Evolutionary conservation across 2,888 invertebrate species (phyloP).

Genomic region (Drosophila nr. perissopoda): DNA sequence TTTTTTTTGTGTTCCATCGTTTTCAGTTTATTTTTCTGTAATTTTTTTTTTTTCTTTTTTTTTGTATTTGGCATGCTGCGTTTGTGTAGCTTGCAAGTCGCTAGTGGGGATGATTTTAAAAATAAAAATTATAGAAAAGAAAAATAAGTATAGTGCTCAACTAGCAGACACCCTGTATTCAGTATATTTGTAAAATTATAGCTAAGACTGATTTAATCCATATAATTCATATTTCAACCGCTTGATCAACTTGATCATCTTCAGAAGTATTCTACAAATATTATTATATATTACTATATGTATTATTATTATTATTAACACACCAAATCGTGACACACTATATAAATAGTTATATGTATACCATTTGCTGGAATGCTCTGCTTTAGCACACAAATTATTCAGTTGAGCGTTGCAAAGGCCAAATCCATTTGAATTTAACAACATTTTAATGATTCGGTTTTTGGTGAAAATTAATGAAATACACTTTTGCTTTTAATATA

Average conservation of each 20-base stretch:
- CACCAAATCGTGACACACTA: neutral
- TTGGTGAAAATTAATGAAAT: slow-evolving; percentile 1
- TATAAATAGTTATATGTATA: neutral
- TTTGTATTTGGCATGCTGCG: slow-evolving; percentile 40
- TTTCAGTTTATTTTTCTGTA: slow-evolving; percentile 43
- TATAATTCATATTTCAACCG: neutral
- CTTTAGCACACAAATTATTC: neutral
- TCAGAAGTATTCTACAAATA: neutral
- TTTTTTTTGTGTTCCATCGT: slow-evolving; percentile 29
- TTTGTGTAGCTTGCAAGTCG: slow-evolving; percentile 53
- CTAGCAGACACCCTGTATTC: slow-evolving; percentile 11
- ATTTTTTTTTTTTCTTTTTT: slow-evolving; percentile 13
- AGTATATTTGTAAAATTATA: neutral
- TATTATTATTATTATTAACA: neutral
- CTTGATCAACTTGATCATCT: neutral
- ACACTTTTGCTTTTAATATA: slow-evolving; percentile 2
- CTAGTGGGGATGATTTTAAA: slow-evolving; percentile 73
- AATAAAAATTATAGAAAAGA: slow-evolving; percentile 71
- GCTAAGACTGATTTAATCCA: neutral
- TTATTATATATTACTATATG: neutral
- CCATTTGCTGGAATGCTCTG: neutral
- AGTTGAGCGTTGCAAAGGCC: neutral
- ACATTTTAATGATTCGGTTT: neutral
- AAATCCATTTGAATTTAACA: neutral
- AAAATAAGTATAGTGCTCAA: slow-evolving; percentile 9